phyloP scores from a whole-genome alignment of 1,140 invertebrate species.

The Apocrypta bakeri region DNA sequence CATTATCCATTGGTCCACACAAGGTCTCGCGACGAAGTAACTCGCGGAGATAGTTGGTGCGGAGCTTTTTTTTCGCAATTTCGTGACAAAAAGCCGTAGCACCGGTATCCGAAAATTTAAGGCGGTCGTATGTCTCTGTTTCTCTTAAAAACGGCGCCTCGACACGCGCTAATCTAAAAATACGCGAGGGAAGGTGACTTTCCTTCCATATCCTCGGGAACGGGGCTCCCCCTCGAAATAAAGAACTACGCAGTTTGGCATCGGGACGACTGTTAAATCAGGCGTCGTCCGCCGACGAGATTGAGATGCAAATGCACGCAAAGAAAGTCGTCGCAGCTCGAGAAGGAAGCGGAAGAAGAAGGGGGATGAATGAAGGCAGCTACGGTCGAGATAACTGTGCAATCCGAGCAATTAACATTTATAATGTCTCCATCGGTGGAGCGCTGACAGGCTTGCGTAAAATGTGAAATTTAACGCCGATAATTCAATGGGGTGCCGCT shows the following conservation, averaged over 20 bases:
- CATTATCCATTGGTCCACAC: not conserved
- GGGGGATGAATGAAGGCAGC: slow-evolving; percentile 14
- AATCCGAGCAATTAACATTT: slow-evolving; percentile 71
- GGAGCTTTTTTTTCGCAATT: slow-evolving; percentile 27
- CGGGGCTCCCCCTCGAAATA: slow-evolving; percentile 47
- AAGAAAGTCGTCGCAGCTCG: slow-evolving; percentile 39
- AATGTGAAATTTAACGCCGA: slow-evolving; percentile 67
- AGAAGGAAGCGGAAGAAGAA: slow-evolving; percentile 48
- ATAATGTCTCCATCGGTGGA: slow-evolving; percentile 67
- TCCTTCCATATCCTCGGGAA: slow-evolving; percentile 30
- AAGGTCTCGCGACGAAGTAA: not conserved
- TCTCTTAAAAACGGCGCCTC: slow-evolving; percentile 45
- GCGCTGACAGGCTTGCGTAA: slow-evolving; percentile 55
- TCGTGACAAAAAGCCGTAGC: slow-evolving; percentile 46
- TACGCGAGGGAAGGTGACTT: slow-evolving; percentile 58
- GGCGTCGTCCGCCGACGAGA: slow-evolving; percentile 54
- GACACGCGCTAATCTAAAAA: slow-evolving; percentile 62
- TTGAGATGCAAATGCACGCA: slow-evolving; percentile 69
- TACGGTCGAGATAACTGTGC: slow-evolving; percentile 60
- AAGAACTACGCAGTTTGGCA: slow-evolving; percentile 50
- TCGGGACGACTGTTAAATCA: slow-evolving; percentile 66
- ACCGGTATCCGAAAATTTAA: slow-evolving; percentile 39
- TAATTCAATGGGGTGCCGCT: slow-evolving; percentile 64
- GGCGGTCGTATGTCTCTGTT: not conserved
- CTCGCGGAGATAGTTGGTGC: not conserved